Evolutionary conservation across 2,797 vertebrate genomes (phyloP).

Genomic region (Phrynocephalus forsythii): DNA sequence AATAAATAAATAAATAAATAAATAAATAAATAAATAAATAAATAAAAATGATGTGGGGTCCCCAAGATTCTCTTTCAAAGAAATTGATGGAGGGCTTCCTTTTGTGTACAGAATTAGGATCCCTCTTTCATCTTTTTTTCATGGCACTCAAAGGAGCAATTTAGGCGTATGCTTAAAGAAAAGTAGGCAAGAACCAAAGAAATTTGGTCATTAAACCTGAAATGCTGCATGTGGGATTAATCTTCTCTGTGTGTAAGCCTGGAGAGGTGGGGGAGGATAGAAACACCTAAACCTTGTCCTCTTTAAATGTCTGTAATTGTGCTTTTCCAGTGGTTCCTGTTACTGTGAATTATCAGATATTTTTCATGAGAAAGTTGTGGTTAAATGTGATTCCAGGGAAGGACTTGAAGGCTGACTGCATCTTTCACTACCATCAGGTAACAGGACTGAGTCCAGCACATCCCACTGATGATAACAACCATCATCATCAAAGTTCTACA

Average conservation of each 20-base stretch:
- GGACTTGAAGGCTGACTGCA: slow-evolving; percentile 88
- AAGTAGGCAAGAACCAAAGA: background rate
- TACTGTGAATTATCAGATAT: slow-evolving; percentile 84
- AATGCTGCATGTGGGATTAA: background rate
- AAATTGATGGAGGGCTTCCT: no score
- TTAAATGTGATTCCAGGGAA: slow-evolving; percentile 89
- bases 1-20: background rate
- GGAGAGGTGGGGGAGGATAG: background rate
- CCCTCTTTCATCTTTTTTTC: no score
- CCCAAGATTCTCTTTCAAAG: no score
- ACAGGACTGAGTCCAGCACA: background rate
- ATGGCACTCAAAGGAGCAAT: background rate
- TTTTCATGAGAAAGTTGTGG: slow-evolving; percentile 98
- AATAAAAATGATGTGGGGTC: background rate
- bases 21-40: background rate
- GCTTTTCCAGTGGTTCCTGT: slow-evolving; percentile 74
- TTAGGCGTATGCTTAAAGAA: background rate
- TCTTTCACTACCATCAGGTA: slow-evolving; percentile 98
- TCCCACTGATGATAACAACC: background rate
- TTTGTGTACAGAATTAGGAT: no score
- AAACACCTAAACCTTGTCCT: background rate
- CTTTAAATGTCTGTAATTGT: slow-evolving; percentile 7
- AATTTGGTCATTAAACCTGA: background rate
- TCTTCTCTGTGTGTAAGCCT: background rate
- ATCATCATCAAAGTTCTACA: background rate